A percentile compares a stretch with the other conserved stretches of the same genome.
These are phyloP conservation scores for Salvelinus namaycush DNA, from an alignment of 2,113 vertebrate species.

Conservation along the genomic window DNA sequence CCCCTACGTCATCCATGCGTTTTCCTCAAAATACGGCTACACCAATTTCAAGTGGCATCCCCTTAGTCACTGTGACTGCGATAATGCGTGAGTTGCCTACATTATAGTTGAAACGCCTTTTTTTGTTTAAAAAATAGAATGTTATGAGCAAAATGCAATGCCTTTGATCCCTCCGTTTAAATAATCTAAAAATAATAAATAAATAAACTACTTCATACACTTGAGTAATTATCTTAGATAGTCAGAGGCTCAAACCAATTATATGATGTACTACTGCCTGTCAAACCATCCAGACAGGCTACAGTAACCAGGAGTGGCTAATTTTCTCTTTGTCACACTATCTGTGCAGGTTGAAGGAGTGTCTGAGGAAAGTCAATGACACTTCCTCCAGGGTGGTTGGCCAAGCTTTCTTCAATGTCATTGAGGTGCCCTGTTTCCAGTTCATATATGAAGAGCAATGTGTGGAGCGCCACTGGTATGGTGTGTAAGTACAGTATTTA, in stretches of 20 bases:
- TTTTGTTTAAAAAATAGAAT: background rate
- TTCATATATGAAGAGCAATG: slow-evolving; percentile 82
- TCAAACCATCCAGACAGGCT: background rate
- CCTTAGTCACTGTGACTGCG: slow-evolving; percentile 89
- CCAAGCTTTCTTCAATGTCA: slow-evolving; percentile 88
- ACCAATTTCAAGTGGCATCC: slow-evolving; percentile 88
- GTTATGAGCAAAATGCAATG: too few species aligned
- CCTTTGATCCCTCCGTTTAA: too few species aligned
- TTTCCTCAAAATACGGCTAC: slow-evolving; percentile 81
- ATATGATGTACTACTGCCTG: background rate
- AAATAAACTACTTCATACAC: too few species aligned
- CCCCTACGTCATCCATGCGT: slow-evolving; percentile 85
- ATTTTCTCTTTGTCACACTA: slow-evolving; percentile 8
- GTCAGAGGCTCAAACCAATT: too few species aligned
- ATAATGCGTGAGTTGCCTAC: slow-evolving; percentile 75
- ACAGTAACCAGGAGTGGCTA: background rate
- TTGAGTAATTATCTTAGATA: background rate
- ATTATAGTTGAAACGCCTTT: too few species aligned
- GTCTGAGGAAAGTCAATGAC: slow-evolving; percentile 81
- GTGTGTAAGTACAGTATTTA: slow-evolving; percentile 80
- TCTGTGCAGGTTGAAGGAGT: slow-evolving; percentile 80
- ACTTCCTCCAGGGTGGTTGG: slow-evolving; percentile 83
- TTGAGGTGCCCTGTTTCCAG: slow-evolving; percentile 86
- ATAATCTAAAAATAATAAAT: too few species aligned
- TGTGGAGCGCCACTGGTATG: slow-evolving; percentile 85